These are phyloP conservation scores for Strigamia transsilvanica DNA, from an alignment of 2,888 invertebrate species.

Conservation along the genomic window DNA sequence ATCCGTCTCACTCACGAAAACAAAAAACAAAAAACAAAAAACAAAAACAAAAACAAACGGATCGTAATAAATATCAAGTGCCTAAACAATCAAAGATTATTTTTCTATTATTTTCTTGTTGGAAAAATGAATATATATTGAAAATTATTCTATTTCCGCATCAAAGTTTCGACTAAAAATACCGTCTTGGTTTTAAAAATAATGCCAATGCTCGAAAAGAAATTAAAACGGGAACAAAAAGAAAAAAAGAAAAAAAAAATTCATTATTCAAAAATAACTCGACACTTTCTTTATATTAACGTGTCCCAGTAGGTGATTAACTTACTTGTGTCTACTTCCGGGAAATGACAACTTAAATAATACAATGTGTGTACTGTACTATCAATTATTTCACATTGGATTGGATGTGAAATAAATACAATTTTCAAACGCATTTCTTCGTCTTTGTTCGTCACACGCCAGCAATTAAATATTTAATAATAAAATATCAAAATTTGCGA, in stretches of 20 bases:
- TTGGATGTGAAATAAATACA: not conserved
- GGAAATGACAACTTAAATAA: not conserved
- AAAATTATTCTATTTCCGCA: no score
- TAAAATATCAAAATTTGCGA: not conserved
- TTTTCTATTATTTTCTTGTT: no score
- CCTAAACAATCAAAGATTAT: no score
- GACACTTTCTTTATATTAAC: not conserved
- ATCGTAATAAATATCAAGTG: no score
- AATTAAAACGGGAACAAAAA: not conserved
- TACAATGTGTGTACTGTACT: not conserved
- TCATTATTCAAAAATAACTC: constrained; percentile 3
- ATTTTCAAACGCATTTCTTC: not conserved
- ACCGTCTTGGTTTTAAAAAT: constrained; percentile 24
- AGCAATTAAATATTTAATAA: not conserved
- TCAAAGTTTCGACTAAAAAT: constrained; percentile 7
- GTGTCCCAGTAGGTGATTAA: not conserved
- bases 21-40: no score
- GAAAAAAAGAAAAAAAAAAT: not conserved
- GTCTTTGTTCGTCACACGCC: not conserved
- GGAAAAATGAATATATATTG: no score
- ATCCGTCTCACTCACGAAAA: no score
- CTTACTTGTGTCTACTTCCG: not conserved
- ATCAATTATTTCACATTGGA: not conserved
- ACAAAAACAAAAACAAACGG: no score
- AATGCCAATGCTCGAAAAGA: not conserved